Evolutionary conservation across 2,888 invertebrate genomes (phyloP).

Genomic region (Yponomeuta plumbellus): DNA sequence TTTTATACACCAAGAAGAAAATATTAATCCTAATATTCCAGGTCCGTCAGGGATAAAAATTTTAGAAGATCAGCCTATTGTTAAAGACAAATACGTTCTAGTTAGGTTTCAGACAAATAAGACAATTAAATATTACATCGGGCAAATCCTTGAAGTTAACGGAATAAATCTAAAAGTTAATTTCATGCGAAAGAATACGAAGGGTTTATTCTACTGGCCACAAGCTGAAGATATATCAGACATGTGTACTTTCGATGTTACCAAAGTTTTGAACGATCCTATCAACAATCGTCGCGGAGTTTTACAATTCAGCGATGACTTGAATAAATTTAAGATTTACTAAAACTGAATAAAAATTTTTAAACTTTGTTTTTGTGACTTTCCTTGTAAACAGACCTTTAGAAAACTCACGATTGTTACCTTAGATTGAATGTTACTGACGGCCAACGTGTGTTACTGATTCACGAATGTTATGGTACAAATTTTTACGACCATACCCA

Average conservation of each 20-base stretch:
- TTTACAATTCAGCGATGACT: neutral
- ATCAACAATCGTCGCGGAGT: neutral
- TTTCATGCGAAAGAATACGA: conserved; percentile 3
- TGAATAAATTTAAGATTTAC: conserved; percentile 3
- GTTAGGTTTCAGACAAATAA: conserved; percentile 10
- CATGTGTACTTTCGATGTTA: conserved; percentile 13
- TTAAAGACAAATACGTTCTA: conserved; percentile 4
- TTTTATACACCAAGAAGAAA: conserved; percentile 11
- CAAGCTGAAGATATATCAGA: conserved; percentile 16
- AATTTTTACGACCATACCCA: conserved; percentile 11
- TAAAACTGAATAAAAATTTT: neutral
- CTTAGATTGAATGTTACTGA: conserved; percentile 15
- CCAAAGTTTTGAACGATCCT: conserved; percentile 6
- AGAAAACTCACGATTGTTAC: conserved; percentile 17
- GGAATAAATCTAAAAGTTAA: conserved; percentile 13
- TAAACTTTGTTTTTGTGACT: neutral
- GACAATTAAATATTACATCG: conserved; percentile 13
- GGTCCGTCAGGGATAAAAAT: neutral
- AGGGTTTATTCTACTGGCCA: conserved; percentile 15
- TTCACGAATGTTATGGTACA: conserved; percentile 17
- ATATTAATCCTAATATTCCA: too few species aligned
- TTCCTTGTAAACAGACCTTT: neutral
- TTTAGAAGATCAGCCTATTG: neutral
- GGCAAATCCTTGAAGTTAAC: conserved; percentile 15
- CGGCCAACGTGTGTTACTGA: conserved; percentile 15